Base-by-base conservation (phyloP, 2,888 invertebrate species). In the Orthonevra nobilis region DNA sequence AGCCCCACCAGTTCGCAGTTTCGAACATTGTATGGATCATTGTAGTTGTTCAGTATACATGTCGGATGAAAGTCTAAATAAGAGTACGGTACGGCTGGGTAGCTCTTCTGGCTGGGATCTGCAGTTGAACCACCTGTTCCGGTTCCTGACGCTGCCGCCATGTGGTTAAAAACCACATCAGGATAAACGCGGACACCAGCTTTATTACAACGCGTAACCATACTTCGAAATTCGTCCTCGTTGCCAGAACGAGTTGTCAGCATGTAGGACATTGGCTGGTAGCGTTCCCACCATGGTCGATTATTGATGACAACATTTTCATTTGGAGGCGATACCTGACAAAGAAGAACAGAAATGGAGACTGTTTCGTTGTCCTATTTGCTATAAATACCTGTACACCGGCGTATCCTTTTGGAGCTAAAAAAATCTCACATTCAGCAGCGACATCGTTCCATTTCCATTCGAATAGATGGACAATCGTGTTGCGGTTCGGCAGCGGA, bases 371-470 rank as follows among this genome's bases (percentile, higher is more conserved):
- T 5, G 23, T 3, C 3, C 23, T 1, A 3, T 1, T 0, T 6
- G 9, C 3, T 6, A 0, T 2, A 34, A 4, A 1, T 2, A 93
- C 94, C 90, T 94, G 94, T 64, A 94, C 91, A 46, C 93, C 96
- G 48, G 91, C 95, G 85, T 90, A 96, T 42, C 95, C 95, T 81
- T 91, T 90, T 0, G 94, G 93, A 0, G 92, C 93, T 20, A 96
- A 90, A 87, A 94, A 96, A 34, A 91, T 88, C 85, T 95, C 95
- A 86, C 96, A 96, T 86, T 96, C 96, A 15, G 88, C 89, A 0
- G 95, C 96, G 50, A 96, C 93, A 82, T 96, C 95, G 17, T 90
- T 89, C 92, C 93, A 96, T 86, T 93, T 94, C 96, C 96, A 96
- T 86, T 96, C 96, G 83, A 94, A 94, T 19, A 95, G 87, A 83